Conservation (phyloP, 2,888 invertebrate genomes). For the Zeuzera pyrina region DNA sequence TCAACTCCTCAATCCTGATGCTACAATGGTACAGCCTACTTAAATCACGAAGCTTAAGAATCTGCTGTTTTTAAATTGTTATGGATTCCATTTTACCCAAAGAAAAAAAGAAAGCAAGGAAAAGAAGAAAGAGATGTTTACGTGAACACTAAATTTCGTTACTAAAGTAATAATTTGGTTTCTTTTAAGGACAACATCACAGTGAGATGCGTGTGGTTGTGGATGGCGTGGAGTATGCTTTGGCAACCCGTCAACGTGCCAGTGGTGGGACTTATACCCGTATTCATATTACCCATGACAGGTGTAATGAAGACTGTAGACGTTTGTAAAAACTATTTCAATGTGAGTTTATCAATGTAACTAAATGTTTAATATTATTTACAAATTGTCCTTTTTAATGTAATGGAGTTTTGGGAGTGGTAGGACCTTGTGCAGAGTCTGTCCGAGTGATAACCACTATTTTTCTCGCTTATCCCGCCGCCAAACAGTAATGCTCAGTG, state of each 20-base stretch:
- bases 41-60: too few relatives aligned
- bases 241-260: conserved; percentile 37
- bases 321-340: conserved; percentile 28
- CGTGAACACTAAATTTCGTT: too few relatives aligned
- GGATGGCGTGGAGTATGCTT: conserved; percentile 33
- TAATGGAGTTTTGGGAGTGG: too few relatives aligned
- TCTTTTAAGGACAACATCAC: conserved; percentile 25
- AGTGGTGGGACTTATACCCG: conserved; percentile 28
- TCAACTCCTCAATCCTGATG: too few relatives aligned
- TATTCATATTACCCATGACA: conserved; percentile 37
- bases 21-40: too few relatives aligned
- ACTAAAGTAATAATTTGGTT: conserved; percentile 4
- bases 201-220: conserved; percentile 30
- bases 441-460: too few relatives aligned
- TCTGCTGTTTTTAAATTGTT: too few relatives aligned
- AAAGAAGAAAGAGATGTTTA: neutral
- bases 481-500: too few relatives aligned
- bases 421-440: too few relatives aligned
- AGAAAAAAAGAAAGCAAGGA: neutral
- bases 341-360: conserved; percentile 26
- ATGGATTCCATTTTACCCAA: too few relatives aligned
- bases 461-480: too few relatives aligned
- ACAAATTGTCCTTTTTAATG: too few relatives aligned
- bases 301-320: conserved; percentile 21
- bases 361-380: neutral